phyloP scores from a whole-genome alignment of 1,140 invertebrate species.

The Zaprionus tsacasi region DNA sequence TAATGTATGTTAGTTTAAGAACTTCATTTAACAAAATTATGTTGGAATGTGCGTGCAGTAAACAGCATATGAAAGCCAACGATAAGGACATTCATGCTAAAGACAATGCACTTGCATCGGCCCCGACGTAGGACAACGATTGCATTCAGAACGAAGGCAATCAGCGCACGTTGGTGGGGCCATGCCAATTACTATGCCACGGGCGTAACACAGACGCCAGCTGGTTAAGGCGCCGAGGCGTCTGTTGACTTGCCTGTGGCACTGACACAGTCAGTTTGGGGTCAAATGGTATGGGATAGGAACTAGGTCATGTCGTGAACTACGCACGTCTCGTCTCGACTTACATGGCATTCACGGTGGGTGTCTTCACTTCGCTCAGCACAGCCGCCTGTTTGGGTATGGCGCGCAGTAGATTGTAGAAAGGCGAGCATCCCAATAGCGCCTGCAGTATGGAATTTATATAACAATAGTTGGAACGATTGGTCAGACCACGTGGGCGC shows the following conservation, averaged over 20 bases:
- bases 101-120: conserved; percentile 46
- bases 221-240: conserved; percentile 48
- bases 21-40: no score
- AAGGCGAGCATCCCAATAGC: conserved; percentile 95
- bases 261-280: conserved; percentile 4
- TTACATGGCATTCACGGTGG: conserved; percentile 94
- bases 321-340: conserved; percentile 25
- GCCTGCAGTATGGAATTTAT: conserved; percentile 97
- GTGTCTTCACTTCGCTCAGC: conserved; percentile 89
- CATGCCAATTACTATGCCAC: conserved; percentile 69
- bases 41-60: conserved; percentile 44
- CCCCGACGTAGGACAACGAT: conserved; percentile 29
- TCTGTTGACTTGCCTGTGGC: conserved; percentile 81
- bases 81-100: conserved; percentile 2
- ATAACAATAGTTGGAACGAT: conserved; percentile 97
- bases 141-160: conserved; percentile 58
- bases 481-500: conserved; percentile 94
- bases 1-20: background rate
- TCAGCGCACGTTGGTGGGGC: conserved; percentile 21
- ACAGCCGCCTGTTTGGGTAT: conserved; percentile 87
- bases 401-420: conserved; percentile 94
- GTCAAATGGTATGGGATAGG: background rate
- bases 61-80: conserved; percentile 17
- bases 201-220: conserved; percentile 75
- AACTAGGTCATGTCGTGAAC: background rate